Conservation (phyloP, 2,888 invertebrate genomes). For the Chaitophorus viminalis region DNA sequence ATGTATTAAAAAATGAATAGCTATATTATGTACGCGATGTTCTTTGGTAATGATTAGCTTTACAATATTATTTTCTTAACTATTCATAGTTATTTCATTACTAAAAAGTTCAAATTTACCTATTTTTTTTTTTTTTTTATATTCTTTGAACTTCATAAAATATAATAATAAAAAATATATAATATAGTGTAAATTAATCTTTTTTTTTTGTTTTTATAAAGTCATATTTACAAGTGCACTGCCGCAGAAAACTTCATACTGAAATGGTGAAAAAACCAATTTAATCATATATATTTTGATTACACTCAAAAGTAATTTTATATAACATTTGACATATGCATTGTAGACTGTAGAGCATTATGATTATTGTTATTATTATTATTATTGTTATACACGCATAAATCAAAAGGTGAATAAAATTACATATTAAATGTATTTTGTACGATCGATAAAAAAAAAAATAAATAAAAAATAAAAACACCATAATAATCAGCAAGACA, state of each 20-base stretch:
- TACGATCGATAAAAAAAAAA: conserved; percentile 5
- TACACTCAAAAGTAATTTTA: background rate
- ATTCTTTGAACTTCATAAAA: no score
- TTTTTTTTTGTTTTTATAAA: no score
- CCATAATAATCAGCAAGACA: background rate
- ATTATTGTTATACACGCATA: background rate
- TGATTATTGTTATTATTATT: background rate
- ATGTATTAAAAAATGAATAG: no score
- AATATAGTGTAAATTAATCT: no score
- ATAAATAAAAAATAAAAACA: background rate
- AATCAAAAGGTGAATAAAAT: background rate
- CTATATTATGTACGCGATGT: no score
- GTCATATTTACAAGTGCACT: no score
- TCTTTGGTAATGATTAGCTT: no score
- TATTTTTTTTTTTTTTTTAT: no score
- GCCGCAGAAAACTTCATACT: background rate
- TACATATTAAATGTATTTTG: background rate
- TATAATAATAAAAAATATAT: no score
- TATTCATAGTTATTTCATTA: no score
- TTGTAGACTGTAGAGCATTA: background rate
- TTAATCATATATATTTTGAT: background rate
- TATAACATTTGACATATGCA: background rate
- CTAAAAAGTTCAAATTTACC: no score
- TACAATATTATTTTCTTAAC: no score
- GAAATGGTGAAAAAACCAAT: background rate